Conservation (phyloP, 2,113 vertebrate species). For the Ia io region DNA sequence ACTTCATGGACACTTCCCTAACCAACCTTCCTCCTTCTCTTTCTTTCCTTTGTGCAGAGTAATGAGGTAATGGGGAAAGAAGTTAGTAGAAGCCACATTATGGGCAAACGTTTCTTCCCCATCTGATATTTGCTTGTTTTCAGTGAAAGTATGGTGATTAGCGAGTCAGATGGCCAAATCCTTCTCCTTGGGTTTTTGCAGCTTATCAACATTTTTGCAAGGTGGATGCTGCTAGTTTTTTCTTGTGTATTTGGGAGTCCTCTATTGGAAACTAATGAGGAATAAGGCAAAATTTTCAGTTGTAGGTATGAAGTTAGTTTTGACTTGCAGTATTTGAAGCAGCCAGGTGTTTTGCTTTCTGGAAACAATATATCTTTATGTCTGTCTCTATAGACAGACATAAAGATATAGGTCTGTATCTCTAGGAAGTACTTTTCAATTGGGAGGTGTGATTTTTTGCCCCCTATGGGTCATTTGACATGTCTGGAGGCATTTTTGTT, state of each 20-base stretch:
- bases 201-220: neutral
- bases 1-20: neutral
- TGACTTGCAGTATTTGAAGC: neutral
- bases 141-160: neutral
- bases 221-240: neutral
- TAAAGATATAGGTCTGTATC: neutral
- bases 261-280: neutral
- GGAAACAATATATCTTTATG: neutral
- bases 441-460: constrained; percentile 28
- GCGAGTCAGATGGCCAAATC: neutral
- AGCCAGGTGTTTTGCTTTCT: neutral
- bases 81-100: neutral
- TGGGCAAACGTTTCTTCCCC: neutral
- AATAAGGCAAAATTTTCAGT: neutral
- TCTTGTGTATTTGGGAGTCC: neutral
- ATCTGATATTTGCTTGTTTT: constrained; percentile 48
- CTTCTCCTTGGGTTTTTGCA: neutral
- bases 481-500: constrained; percentile 15
- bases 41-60: constrained; percentile 12
- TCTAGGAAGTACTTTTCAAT: neutral
- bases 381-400: neutral
- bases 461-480: neutral
- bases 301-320: neutral
- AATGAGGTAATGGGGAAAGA: constrained; percentile 23
- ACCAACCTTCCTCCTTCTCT: neutral